phyloP scores from a whole-genome alignment of 2,113 vertebrate genomes.

The Gulo gulo region DNA sequence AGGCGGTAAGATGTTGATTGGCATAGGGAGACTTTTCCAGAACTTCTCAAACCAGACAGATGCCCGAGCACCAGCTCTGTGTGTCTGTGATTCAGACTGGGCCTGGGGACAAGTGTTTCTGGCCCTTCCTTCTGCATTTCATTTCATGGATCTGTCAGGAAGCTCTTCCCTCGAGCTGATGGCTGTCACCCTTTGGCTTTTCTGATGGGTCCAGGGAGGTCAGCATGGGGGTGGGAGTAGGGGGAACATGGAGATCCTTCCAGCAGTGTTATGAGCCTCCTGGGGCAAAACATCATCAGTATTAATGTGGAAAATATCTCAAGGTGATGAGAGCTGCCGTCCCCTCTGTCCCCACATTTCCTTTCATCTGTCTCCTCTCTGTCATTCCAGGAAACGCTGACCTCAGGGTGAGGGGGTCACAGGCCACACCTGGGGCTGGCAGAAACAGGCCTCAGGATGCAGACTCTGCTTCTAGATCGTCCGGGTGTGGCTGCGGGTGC shows the following conservation, averaged over 20 bases:
- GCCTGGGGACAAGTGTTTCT: background rate
- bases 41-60: background rate
- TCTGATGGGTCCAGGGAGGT: background rate
- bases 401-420: background rate
- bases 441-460: background rate
- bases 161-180: background rate
- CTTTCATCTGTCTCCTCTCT: background rate
- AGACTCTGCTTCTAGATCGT: background rate
- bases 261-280: conserved; percentile 12
- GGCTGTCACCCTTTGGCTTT: background rate
- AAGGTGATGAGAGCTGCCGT: background rate
- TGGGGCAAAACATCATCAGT: conserved; percentile 25
- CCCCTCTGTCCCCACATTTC: background rate
- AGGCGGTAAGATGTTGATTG: background rate
- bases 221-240: background rate
- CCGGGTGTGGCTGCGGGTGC: rapidly evolving
- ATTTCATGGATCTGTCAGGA: background rate
- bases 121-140: background rate
- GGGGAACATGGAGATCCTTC: background rate
- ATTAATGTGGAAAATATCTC: conserved; percentile 32
- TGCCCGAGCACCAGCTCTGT: too few relatives aligned
- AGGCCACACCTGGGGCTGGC: background rate
- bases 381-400: conserved; percentile 30
- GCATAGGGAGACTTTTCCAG: background rate
- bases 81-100: background rate